Evolutionary conservation across 1,140 invertebrate species (phyloP).

Genomic region (Manduca sexta): DNA sequence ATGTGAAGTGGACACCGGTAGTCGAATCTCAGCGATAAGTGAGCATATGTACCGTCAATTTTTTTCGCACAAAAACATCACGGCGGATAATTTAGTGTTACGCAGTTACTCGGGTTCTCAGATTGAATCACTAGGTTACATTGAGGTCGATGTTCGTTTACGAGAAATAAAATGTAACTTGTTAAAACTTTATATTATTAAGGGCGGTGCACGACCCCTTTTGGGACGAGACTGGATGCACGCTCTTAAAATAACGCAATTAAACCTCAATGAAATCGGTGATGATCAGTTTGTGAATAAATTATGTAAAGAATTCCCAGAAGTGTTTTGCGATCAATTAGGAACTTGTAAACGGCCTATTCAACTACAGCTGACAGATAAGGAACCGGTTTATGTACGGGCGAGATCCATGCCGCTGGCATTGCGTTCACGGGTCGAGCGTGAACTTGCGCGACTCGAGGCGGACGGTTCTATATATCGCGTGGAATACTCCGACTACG

Average conservation of each 20-base stretch:
- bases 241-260: conserved; percentile 21
- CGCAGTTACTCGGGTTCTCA: conserved; percentile 19
- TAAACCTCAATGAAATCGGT: conserved; percentile 16
- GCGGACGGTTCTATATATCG: conserved; percentile 28
- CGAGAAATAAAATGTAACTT: conserved; percentile 2
- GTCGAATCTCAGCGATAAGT: conserved; percentile 15
- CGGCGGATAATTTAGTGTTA: conserved; percentile 17
- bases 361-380: conserved; percentile 21
- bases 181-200: conserved; percentile 27
- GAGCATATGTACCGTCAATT: conserved; percentile 6
- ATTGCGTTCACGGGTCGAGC: conserved; percentile 42
- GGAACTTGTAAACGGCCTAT: conserved; percentile 23
- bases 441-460: conserved; percentile 47
- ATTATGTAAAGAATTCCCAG: conserved; percentile 21
- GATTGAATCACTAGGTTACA: conserved; percentile 22
- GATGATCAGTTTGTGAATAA: conserved; percentile 14
- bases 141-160: conserved; percentile 11
- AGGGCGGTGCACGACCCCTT: conserved; percentile 19
- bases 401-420: conserved; percentile 42
- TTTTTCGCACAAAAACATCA: conserved; percentile 15
- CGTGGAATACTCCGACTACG: conserved; percentile 28
- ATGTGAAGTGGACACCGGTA: conserved; percentile 17
- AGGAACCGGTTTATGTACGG: conserved; percentile 28
- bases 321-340: conserved; percentile 25
- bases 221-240: conserved; percentile 27